Evolutionary conservation across 2,888 invertebrate species (phyloP).

Genomic region (Dynastes maya): DNA sequence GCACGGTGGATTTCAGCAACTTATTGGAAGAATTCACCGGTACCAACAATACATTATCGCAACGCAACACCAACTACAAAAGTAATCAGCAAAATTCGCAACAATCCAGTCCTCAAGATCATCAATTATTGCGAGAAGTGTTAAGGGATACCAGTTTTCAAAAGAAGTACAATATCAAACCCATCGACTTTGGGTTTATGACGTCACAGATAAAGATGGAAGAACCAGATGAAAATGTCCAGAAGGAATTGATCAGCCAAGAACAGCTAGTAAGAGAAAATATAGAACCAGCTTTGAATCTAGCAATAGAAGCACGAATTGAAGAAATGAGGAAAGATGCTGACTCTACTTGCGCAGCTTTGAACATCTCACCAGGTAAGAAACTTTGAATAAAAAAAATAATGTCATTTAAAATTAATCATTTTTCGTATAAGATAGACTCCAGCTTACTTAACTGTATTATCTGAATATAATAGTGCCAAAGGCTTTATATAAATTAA

Average conservation of each 20-base stretch:
- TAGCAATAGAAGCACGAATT: constrained; percentile 76
- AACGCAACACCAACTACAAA: constrained; percentile 24
- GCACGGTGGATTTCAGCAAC: constrained; percentile 77
- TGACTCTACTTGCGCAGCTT: constrained; percentile 86
- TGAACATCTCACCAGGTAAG: constrained; percentile 92
- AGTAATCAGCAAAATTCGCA: constrained; percentile 33
- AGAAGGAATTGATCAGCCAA: constrained; percentile 67
- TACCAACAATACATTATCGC: not conserved
- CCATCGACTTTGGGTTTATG: constrained; percentile 78
- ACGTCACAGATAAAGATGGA: constrained; percentile 78
- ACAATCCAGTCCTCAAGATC: constrained; percentile 72
- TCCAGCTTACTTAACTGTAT: too few species aligned
- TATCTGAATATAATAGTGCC: not conserved
- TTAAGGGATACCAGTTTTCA: constrained; percentile 90
- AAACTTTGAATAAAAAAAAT: constrained; percentile 54
- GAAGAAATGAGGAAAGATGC: constrained; percentile 91
- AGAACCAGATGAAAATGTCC: constrained; percentile 72
- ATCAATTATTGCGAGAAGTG: constrained; percentile 85
- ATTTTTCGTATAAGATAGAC: too few species aligned
- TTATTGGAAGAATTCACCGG: constrained; percentile 70
- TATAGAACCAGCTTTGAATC: constrained; percentile 86
- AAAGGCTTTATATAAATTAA: too few species aligned
- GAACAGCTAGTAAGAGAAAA: constrained; percentile 80
- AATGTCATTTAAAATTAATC: too few species aligned
- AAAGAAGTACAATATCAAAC: constrained; percentile 86